Base-by-base conservation (phyloP, 2,888 invertebrate species). In the Melieria crassipennis region DNA sequence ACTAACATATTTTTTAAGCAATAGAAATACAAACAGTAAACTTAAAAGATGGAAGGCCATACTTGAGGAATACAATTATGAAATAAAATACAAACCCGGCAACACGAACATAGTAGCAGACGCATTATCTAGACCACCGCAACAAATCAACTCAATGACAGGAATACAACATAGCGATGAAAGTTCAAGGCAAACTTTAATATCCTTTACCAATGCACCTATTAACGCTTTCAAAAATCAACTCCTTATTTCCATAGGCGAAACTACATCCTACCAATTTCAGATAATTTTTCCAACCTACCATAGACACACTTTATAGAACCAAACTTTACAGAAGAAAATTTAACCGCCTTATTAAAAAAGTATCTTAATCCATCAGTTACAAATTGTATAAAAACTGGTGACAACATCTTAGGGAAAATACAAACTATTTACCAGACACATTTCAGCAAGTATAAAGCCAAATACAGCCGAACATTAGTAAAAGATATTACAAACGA, bases 21-120 rank as follows among this genome's bases (percentile, higher is more conserved):
- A 63, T 9, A 74, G 56, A 52, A 74, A 74, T 11, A 61, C 5
- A 4, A 74, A 75, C 13, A 30, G 5, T 3, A 72, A 73, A 11
- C 43, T 73, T 11, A 75, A 75, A 55, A 45, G 69, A 57, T 68
- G 71, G 72, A 70, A 74, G 52, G 55, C 63, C 3, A 70, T 65
- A 10, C 30, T 71, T 1, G 71, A 75, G 46, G 72, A 73, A 45
- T 71, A 73, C 42, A 69, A 73, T 43, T 65, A 73, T n/a, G 63
- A 67, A 16, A 1, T 68, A 3, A 52, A 68, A 42, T 66, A 74
- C n/a, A 71, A 71, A 43, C 71, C 73, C 16, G 71, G 66, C 1
- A 68, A 50, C 5, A 11, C 48, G 5, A 71, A 73, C 16, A 16
- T 70, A 0, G 71, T 74, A 0, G 74, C 71, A 9, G 74, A 74